Evolutionary conservation across 2,888 invertebrate species (phyloP).

Genomic region (Callimorpha dominula): DNA sequence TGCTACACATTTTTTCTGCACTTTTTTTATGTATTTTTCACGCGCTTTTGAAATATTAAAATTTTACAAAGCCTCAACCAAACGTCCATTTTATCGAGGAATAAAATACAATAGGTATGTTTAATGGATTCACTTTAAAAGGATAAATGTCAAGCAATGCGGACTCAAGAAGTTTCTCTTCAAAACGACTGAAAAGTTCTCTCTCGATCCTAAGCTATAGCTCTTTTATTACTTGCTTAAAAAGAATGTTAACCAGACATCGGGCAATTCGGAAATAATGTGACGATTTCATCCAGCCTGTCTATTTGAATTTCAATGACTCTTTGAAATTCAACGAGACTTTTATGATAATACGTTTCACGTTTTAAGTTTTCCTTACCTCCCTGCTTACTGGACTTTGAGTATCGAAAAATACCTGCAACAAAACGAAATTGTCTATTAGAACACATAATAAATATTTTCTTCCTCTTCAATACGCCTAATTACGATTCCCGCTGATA

Average conservation of each 20-base stretch:
- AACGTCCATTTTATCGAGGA: conserved; percentile 8
- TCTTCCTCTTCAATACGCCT: background rate
- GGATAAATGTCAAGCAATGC: conserved; percentile 29
- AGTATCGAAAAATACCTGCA: conserved; percentile 83
- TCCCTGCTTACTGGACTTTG: conserved; percentile 68
- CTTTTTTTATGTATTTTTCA: conserved; percentile 30
- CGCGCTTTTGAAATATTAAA: conserved; percentile 29
- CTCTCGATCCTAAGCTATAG: conserved; percentile 28
- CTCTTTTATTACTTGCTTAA: conserved; percentile 44
- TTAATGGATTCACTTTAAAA: conserved; percentile 6
- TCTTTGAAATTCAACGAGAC: conserved; percentile 69
- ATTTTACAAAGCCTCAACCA: conserved; percentile 1
- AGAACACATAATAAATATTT: conserved; percentile 22
- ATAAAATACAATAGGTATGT: conserved; percentile 18
- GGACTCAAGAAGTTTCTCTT: conserved; percentile 29
- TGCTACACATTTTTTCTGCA: conserved; percentile 32
- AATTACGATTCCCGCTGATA: background rate
- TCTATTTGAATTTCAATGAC: conserved; percentile 70
- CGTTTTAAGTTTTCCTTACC: conserved; percentile 53
- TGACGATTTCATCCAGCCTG: conserved; percentile 54
- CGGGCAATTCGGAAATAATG: conserved; percentile 49
- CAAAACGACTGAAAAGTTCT: conserved; percentile 40
- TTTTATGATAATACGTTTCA: conserved; percentile 70
- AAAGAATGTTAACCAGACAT: conserved; percentile 53
- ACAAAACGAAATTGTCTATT: conserved; percentile 57